These are phyloP conservation scores for Pherbina coryleti DNA, from an alignment of 2,888 invertebrate genomes.

Conservation along the genomic window DNA sequence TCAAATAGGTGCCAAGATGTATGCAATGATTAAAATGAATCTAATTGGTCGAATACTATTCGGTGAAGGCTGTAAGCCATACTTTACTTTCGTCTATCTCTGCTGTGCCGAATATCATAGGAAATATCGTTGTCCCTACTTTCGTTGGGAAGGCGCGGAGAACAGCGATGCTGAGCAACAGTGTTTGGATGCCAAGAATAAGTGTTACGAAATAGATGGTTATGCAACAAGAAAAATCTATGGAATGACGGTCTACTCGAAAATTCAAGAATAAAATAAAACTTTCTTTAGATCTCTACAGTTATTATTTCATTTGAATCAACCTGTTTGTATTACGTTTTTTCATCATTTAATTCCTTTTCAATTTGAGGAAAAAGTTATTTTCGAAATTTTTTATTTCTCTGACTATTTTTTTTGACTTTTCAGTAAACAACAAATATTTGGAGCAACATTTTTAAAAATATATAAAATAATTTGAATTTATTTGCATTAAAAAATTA, in stretches of 20 bases:
- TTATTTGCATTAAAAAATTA: neutral
- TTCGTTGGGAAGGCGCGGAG: slow-evolving; percentile 50
- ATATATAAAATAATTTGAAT: too few species aligned
- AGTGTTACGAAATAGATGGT: slow-evolving; percentile 55
- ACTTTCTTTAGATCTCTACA: too few species aligned
- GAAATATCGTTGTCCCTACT: slow-evolving; percentile 56
- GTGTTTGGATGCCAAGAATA: slow-evolving; percentile 46
- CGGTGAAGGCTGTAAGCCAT: slow-evolving; percentile 53
- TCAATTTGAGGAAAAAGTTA: too few species aligned
- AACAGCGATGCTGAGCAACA: slow-evolving; percentile 19
- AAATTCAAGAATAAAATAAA: too few species aligned
- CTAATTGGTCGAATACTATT: slow-evolving; percentile 48
- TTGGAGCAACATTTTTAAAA: too few species aligned
- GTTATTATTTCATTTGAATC: too few species aligned
- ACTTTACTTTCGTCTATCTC: slow-evolving; percentile 51
- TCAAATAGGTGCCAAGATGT: slow-evolving; percentile 41
- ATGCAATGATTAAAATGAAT: slow-evolving; percentile 47
- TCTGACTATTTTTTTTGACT: too few species aligned
- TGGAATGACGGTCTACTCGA: too few species aligned
- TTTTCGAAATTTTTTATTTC: too few species aligned
- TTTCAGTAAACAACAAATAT: too few species aligned
- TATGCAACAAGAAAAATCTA: neutral
- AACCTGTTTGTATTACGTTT: too few species aligned
- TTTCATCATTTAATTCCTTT: too few species aligned
- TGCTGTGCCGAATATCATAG: slow-evolving; percentile 53